These are phyloP conservation scores for Myotis myotis DNA, from an alignment of 2,797 vertebrate species.

Conservation along the genomic window DNA sequence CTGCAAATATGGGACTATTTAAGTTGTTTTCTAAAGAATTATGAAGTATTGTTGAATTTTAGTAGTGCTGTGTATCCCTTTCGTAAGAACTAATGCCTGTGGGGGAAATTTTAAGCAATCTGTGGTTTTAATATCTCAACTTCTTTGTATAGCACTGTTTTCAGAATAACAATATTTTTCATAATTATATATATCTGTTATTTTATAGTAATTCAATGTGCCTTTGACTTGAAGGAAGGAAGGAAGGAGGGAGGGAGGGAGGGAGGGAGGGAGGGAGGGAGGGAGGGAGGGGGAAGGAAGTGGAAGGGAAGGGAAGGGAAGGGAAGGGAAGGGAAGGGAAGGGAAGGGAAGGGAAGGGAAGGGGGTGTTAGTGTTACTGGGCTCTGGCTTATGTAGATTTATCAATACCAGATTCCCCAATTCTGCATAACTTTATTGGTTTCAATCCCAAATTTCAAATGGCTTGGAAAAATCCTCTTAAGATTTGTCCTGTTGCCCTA, in stretches of 20 bases:
- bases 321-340: neutral
- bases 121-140: neutral
- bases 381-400: neutral
- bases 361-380: accelerated
- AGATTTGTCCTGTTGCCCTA: neutral
- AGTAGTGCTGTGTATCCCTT: neutral
- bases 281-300: neutral
- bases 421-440: neutral
- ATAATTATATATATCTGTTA: neutral
- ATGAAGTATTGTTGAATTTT: neutral
- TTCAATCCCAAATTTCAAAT: neutral
- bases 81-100: neutral
- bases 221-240: neutral
- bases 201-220: neutral
- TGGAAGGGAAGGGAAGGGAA: neutral
- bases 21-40: neutral
- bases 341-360: neutral
- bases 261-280: too few relatives aligned
- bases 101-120: neutral
- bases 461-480: neutral
- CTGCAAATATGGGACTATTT: neutral
- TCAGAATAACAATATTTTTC: neutral
- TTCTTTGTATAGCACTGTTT: neutral
- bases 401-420: neutral
- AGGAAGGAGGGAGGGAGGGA: too few relatives aligned